Percentiles rank a stretch among this genome's conserved stretches.
Conservation (phyloP, 2,888 invertebrate species). For the Cactoblastis cactorum region DNA sequence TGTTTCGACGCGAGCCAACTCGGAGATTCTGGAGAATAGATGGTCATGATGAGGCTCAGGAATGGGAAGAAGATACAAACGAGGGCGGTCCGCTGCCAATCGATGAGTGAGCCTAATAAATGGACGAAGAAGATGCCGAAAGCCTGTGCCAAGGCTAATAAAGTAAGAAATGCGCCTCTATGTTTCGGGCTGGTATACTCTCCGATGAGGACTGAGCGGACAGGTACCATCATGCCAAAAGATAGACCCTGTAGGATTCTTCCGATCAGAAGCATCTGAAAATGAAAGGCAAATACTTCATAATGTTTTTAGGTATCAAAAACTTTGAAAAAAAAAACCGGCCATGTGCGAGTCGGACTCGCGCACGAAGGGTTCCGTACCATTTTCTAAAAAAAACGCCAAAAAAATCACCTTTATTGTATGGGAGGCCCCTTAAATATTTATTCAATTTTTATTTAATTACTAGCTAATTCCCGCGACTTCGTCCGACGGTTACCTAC, state of each 20-base stretch:
- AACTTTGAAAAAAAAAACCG: too few species aligned
- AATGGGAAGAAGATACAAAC: conserved; percentile 63
- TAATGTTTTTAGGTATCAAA: not conserved
- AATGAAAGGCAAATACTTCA: conserved; percentile 14
- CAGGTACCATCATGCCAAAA: conserved; percentile 70
- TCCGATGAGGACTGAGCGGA: conserved; percentile 72
- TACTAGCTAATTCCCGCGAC: too few species aligned
- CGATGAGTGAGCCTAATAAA: conserved; percentile 76
- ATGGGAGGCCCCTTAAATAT: too few species aligned
- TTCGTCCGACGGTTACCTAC: too few species aligned
- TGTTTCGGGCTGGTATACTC: conserved; percentile 80
- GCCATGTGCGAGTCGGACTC: too few species aligned
- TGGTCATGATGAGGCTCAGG: conserved; percentile 57
- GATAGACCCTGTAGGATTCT: conserved; percentile 59
- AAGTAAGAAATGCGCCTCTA: conserved; percentile 80
- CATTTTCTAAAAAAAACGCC: too few species aligned
- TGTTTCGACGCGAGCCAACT: conserved; percentile 81
- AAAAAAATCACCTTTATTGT: too few species aligned
- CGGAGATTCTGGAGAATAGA: conserved; percentile 80
- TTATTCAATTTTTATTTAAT: too few species aligned
- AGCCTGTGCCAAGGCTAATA: conserved; percentile 78
- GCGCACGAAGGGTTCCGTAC: too few species aligned
- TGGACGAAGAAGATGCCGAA: conserved; percentile 81
- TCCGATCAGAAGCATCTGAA: conserved; percentile 45
- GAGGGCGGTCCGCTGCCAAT: conserved; percentile 77